These are phyloP conservation scores for Gymnopithys bicolor DNA, from an alignment of 2,797 vertebrate species.

Conservation along the genomic window DNA sequence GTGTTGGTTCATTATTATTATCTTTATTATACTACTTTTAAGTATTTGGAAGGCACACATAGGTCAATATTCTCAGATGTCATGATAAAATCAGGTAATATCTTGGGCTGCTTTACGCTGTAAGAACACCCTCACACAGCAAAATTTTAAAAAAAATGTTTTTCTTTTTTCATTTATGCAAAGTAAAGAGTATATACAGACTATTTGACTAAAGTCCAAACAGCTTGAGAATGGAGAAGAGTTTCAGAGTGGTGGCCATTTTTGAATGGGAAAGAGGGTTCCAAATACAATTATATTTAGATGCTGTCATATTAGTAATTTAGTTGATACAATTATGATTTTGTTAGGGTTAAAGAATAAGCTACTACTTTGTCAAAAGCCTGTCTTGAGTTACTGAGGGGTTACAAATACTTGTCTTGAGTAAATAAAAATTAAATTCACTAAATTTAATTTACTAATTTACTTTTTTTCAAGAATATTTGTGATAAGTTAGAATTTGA, in stretches of 20 bases:
- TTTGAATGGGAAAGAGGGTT: not conserved
- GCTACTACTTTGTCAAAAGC: not conserved
- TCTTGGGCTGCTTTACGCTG: not conserved
- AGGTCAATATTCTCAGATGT: not conserved
- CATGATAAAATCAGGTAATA: not conserved
- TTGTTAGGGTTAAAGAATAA: not conserved
- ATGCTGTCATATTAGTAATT: not conserved
- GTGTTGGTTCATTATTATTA: not conserved
- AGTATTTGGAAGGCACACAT: not conserved
- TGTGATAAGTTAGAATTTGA: not conserved
- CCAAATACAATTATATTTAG: not conserved
- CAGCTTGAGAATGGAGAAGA: not conserved
- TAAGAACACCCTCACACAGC: rapidly evolving
- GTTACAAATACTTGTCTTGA: not conserved
- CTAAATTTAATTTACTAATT: not conserved
- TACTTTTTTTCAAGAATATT: not conserved
- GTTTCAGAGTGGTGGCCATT: not conserved
- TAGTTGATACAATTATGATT: not conserved
- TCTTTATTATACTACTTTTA: not conserved
- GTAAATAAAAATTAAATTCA: not conserved
- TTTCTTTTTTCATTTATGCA: not conserved
- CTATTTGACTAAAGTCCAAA: not conserved
- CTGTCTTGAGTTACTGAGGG: not conserved
- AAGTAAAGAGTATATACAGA: not conserved
- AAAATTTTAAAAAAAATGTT: not conserved